Evolutionary conservation across 1,140 invertebrate genomes (phyloP).

Genomic region (Brachionus manjavacas): DNA sequence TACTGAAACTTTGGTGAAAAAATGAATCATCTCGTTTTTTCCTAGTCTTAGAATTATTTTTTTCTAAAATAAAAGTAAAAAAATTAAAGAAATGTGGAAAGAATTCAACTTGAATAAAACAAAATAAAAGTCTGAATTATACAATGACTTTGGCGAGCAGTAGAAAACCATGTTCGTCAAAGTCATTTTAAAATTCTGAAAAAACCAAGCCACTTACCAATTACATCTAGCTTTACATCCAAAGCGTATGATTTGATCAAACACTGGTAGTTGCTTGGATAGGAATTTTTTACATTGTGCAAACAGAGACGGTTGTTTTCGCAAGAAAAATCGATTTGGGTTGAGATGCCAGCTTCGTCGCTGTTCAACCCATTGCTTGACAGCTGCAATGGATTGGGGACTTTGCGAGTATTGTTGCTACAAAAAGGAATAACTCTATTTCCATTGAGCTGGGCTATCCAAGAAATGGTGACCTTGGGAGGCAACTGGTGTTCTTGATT

Average conservation of each 20-base stretch:
- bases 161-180: background rate
- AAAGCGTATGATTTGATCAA: slow-evolving; percentile 5
- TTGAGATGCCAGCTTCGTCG: background rate
- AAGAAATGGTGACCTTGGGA: slow-evolving; percentile 6
- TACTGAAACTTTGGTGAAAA: slow-evolving; percentile 39
- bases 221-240: slow-evolving; percentile 31
- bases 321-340: slow-evolving; percentile 21
- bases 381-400: background rate
- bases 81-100: background rate
- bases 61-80: slow-evolving; percentile 4
- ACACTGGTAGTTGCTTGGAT: slow-evolving; percentile 31
- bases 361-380: slow-evolving; percentile 16
- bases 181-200: background rate
- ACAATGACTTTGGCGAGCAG: background rate
- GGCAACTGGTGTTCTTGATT: background rate
- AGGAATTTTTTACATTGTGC: slow-evolving; percentile 21
- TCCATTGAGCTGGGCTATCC: slow-evolving; percentile 5
- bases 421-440: slow-evolving; percentile 35
- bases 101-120: background rate
- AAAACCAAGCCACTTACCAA: slow-evolving; percentile 14
- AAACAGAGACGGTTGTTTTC: slow-evolving; percentile 30
- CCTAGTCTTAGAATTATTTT: background rate
- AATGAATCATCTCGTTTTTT: slow-evolving; percentile 32
- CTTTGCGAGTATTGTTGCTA: slow-evolving; percentile 31
- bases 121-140: background rate